Evolutionary conservation across 2,888 invertebrate species (phyloP).

Genomic region (Tetranychus piercei): DNA sequence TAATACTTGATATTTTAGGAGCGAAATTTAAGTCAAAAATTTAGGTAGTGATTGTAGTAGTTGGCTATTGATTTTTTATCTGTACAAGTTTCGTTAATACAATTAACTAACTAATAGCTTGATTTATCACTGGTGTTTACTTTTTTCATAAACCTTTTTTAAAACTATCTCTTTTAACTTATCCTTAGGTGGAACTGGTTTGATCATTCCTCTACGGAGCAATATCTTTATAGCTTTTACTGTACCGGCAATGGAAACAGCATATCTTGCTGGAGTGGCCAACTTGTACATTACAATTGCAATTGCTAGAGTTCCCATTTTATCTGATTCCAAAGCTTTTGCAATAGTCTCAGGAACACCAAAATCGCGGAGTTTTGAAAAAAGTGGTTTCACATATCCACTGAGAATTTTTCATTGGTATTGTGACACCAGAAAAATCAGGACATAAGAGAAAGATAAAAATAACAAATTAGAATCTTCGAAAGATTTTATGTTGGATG

Average conservation of each 20-base stretch:
- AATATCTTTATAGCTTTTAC: conserved; percentile 23
- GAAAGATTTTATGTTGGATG: not conserved
- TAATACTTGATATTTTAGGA: not conserved
- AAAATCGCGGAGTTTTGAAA: conserved; percentile 52
- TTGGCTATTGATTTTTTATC: not conserved
- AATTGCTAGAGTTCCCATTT: conserved; percentile 71
- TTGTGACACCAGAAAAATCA: not conserved
- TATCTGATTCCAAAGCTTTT: conserved; percentile 44
- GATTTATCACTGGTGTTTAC: not conserved
- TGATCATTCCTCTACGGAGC: conserved; percentile 22
- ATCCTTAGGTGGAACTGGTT: conserved; percentile 23
- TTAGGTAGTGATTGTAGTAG: not conserved
- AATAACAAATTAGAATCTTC: conserved; percentile 10
- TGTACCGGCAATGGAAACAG: conserved; percentile 45
- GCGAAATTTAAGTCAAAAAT: not conserved
- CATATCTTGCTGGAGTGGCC: conserved; percentile 69
- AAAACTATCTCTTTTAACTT: conserved; percentile 20
- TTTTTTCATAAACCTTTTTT: not conserved
- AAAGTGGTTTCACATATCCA: conserved; percentile 61
- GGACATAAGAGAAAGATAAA: not conserved
- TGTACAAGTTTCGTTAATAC: not conserved
- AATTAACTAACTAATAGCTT: not conserved
- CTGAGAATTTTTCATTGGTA: conserved; percentile 38
- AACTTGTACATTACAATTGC: conserved; percentile 84
- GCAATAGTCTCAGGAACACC: conserved; percentile 60